Evolutionary conservation across 2,888 invertebrate species (phyloP).

Genomic region (Microctonus hyperodae): DNA sequence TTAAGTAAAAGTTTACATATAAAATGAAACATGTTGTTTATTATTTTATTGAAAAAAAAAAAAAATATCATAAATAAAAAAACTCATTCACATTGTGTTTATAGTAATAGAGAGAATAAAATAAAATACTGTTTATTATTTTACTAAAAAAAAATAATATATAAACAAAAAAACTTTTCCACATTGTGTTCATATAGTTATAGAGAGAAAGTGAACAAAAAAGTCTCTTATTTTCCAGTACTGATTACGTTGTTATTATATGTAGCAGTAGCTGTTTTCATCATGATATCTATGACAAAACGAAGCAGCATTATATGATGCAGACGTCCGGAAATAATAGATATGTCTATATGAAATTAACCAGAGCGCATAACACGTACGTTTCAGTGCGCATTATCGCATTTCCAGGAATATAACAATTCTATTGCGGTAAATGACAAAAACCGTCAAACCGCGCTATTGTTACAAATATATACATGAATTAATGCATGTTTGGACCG

Average conservation of each 20-base stretch:
- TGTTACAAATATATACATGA: neutral
- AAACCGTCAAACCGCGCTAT: neutral
- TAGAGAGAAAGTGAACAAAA: neutral
- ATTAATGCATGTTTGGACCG: slow-evolving; percentile 10
- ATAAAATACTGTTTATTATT: neutral
- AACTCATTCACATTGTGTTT: neutral
- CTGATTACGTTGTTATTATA: neutral
- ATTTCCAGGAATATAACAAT: slow-evolving; percentile 21
- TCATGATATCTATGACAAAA: neutral
- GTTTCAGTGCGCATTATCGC: slow-evolving; percentile 18
- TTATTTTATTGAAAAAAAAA: neutral
- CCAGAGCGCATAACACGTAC: slow-evolving; percentile 26
- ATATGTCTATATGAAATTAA: slow-evolving; percentile 23
- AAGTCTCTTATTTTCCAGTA: neutral
- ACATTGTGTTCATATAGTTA: neutral
- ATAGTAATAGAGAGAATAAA: neutral
- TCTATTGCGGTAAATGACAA: slow-evolving; percentile 17
- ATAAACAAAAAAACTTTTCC: neutral
- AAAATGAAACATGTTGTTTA: neutral
- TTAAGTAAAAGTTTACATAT: neutral
- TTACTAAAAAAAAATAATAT: neutral
- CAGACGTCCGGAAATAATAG: neutral
- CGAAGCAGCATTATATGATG: neutral
- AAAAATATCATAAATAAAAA: neutral
- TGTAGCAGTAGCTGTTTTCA: neutral